Percentiles rank a stretch among this genome's conserved stretches.
Conservation (phyloP, 2,797 vertebrate genomes). For the Pseudochaenichthys georgianus region DNA sequence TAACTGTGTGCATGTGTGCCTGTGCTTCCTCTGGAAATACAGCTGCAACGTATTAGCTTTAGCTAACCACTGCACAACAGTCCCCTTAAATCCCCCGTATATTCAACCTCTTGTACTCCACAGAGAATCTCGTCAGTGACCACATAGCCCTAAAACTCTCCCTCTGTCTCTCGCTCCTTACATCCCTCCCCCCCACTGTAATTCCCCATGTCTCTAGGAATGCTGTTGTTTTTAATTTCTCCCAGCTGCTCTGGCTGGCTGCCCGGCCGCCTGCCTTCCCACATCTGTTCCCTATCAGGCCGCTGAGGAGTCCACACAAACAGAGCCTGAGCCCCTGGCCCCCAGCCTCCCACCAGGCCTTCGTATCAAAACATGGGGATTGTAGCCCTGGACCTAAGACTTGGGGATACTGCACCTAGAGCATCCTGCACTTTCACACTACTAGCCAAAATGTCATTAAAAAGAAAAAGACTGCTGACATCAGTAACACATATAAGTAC, state of each 20-base stretch:
- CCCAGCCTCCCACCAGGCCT: conserved; percentile 81
- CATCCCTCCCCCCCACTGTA: conserved; percentile 77
- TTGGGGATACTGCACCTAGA: conserved; percentile 45
- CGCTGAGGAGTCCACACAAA: conserved; percentile 87
- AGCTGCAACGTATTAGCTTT: conserved; percentile 79
- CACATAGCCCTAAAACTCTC: conserved; percentile 80
- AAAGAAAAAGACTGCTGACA: conserved; percentile 23
- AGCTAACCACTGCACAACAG: conserved; percentile 75
- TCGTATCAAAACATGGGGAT: conserved; percentile 89
- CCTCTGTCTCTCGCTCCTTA: conserved; percentile 66
- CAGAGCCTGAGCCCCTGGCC: conserved; percentile 77
- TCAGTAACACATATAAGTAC: conserved; percentile 7
- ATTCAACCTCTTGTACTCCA: conserved; percentile 70
- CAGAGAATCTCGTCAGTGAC: conserved; percentile 78
- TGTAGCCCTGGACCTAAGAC: conserved; percentile 75
- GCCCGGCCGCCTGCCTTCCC: conserved; percentile 90
- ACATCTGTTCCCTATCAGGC: conserved; percentile 93
- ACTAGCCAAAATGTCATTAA: conserved; percentile 29
- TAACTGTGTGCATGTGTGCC: conserved; percentile 36
- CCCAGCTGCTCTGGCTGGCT: conserved; percentile 90
- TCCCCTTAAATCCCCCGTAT: conserved; percentile 72
- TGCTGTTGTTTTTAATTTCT: conserved; percentile 91
- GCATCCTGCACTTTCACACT: conserved; percentile 16
- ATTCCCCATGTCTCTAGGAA: conserved; percentile 90
- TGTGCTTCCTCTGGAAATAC: conserved; percentile 66